Evolutionary conservation across 2,113 vertebrate genomes (phyloP).

Genomic region (Dipodomys spectabilis): DNA sequence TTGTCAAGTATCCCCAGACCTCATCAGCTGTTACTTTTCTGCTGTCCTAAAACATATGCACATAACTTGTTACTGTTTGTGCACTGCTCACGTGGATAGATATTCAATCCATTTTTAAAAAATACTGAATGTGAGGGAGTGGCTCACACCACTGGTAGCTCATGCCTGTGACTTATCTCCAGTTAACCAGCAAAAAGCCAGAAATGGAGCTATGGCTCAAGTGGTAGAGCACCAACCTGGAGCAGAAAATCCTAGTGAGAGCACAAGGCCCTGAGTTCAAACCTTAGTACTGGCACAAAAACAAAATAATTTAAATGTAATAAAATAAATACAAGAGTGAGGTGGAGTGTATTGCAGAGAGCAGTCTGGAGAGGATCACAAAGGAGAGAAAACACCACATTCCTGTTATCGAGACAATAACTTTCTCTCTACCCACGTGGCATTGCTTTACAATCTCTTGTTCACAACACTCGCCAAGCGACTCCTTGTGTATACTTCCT

Average conservation of each 20-base stretch:
- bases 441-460: neutral
- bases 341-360: neutral
- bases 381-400: neutral
- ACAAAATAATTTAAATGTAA: too few species aligned
- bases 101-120: neutral
- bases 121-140: neutral
- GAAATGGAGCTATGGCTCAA: too few species aligned
- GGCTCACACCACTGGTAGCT: too few species aligned
- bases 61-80: neutral
- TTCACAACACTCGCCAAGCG: neutral
- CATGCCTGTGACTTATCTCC: too few species aligned
- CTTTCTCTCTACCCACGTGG: neutral
- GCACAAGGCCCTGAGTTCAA: too few species aligned
- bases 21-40: neutral
- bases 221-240: too few species aligned
- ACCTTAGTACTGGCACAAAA: too few species aligned
- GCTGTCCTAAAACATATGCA: neutral
- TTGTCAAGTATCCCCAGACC: neutral
- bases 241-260: too few species aligned
- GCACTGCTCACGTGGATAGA: neutral
- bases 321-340: neutral
- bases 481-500: fast-evolving
- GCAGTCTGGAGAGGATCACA: neutral
- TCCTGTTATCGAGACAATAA: neutral
- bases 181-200: too few species aligned